Base-by-base conservation (phyloP, 2,113 vertebrate genomes). In the Chrysochloris asiatica region DNA sequence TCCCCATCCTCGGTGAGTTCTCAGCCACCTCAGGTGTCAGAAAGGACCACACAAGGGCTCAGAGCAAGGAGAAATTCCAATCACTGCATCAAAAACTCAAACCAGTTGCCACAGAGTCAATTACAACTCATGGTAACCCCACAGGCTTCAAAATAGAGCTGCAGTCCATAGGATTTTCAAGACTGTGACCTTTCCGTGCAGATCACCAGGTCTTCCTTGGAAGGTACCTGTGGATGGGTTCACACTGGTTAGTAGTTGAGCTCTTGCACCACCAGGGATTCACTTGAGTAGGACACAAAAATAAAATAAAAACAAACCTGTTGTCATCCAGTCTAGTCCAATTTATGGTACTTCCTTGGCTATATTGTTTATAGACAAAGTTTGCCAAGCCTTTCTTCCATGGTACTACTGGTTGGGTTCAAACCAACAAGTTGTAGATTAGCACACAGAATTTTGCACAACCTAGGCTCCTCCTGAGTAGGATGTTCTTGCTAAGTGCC, bases 1-100 rank as follows among this genome's bases (percentile, higher is more conserved):
- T 98, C 96, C 0, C 84, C 94, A 0, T 80, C 95, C 2, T 97
- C 78, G 1, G 97, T 98, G 94, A 97, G 97, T 97, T 43, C 80
- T 71, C 3, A 0, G 4, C 75, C 28, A 69, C 21, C 71, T 38
- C 56, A 7, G 9, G 28, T 48, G 56, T 69, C 19, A 84, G 56
- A 1, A 86, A 43, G 12, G 67, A 33, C 30, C 41, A 4, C 1
- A 3, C 0, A 19, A 24, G 4, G 28, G 5, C 80, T 80, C 26
- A 22, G 52, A 65, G 4, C 19, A 52, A 88, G 47, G 21, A 76
- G 22, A 91, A 71, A 79, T 45, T 26, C 48, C 26, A n/a, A n/a
- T 38, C 33, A 17, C 63, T 67, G 28, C 26, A 67, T 67, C 16
- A 6, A 30, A 67, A 67, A 67, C 16, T 5, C 33, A 67, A 67